Percentiles rank a stretch among this genome's conserved stretches.
phyloP scores from a whole-genome alignment of 2,888 invertebrate species.

The Electrophaes corylata region DNA sequence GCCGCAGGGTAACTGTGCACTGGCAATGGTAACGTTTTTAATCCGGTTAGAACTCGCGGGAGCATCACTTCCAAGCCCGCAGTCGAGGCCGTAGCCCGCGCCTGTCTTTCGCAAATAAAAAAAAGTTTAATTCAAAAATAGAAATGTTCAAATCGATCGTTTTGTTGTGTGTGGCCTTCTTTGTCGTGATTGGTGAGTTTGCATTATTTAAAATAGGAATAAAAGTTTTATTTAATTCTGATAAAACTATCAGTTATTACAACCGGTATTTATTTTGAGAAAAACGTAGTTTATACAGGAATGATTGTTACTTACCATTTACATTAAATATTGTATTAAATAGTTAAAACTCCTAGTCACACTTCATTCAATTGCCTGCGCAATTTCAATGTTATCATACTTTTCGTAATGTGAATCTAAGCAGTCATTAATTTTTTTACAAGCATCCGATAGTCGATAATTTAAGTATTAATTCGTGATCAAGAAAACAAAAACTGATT shows the following conservation, averaged over 20 bases:
- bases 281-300: no score
- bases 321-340: background rate
- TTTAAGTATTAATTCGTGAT: conserved; percentile 17
- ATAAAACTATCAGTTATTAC: no score
- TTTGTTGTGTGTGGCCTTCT: conserved; percentile 67
- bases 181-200: conserved; percentile 72
- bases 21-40: conserved; percentile 62
- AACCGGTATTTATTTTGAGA: no score
- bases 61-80: conserved; percentile 72
- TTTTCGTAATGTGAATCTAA: conserved; percentile 12
- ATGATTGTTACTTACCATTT: background rate
- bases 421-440: conserved; percentile 12
- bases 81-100: conserved; percentile 59
- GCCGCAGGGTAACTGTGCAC: conserved; percentile 51
- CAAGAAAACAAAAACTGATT: conserved; percentile 43
- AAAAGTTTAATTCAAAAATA: conserved; percentile 37
- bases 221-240: background rate
- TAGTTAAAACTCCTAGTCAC: background rate
- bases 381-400: background rate
- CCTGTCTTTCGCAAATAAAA: conserved; percentile 42
- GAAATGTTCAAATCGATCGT: conserved; percentile 71
- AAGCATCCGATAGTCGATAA: background rate
- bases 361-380: background rate
- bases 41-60: conserved; percentile 65
- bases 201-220: conserved; percentile 11